Evolutionary conservation across 2,797 vertebrate genomes (phyloP), one percentile per base, ranked within the genome.

Genomic region (Cynopterus sphinx): DNA sequence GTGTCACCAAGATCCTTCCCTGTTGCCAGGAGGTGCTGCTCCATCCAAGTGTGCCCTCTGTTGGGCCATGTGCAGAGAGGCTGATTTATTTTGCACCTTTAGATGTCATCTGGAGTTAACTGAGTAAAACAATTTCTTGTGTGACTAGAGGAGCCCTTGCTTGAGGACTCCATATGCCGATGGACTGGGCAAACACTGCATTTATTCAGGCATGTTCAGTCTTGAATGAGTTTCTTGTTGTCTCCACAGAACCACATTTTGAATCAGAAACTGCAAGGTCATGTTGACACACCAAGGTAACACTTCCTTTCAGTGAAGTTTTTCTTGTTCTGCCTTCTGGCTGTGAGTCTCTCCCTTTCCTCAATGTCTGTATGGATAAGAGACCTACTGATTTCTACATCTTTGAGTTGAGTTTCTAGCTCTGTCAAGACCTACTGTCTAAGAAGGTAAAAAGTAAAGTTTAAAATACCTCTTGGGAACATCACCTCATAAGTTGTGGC

Each of bases 381-480:
- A 78, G 28, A 43, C 31, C 33, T 51, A 41, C 43, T 91, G 68
- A 84, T 74, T 85, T 16, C 19, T 77, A 53, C 3, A 24, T 46
- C 21, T 59, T 3, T 55, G 12, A 85, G 24, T 61, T 55, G 10
- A n/a, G 31, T 86, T 85, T 96, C 36, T 43, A 87, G 57, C 41
- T 87, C 55, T 79, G n/a, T 51, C 3, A 49, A 95, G 43, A 26
- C 71, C 41, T 55, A 17, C 31, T 61, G 46, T 78, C 57, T 85
- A 70, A 92, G 77, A 92, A 94, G 39, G 22, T 77, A 70, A 87
- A 89, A n/a, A 78, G 11, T 43, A 77, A 95, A 95, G 24, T 84
- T 91, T 94, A 95, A 81, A 90, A 61, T 81, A 79, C 9, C 11
- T 84, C 46, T 3, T 73, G 22, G 28, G 53, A 33, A 78, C 13